phyloP scores from a whole-genome alignment of 2,113 vertebrate genomes.

The Nothocercus julius region DNA sequence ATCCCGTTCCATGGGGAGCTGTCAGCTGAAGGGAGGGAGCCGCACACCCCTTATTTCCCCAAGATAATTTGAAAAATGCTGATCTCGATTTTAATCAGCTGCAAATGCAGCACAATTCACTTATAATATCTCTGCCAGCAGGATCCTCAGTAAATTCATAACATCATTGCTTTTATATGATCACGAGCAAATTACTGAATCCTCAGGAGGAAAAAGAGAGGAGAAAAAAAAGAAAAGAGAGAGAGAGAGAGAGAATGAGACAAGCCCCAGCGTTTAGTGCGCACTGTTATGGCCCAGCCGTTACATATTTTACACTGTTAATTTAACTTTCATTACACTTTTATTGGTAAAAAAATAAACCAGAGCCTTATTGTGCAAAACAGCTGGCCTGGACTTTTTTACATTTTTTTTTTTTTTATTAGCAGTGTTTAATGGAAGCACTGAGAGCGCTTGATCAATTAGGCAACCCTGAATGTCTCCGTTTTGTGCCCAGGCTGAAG shows the following conservation, averaged over 20 bases:
- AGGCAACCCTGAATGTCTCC: background rate
- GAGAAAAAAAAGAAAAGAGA: background rate
- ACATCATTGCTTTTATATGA: conserved; percentile 58
- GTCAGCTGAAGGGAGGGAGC: conserved; percentile 36
- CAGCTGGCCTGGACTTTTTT: conserved; percentile 29
- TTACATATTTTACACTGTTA: conserved; percentile 52
- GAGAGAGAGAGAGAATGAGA: background rate
- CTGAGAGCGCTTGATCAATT: background rate
- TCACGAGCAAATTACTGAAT: conserved; percentile 63
- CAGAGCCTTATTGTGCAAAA: conserved; percentile 36
- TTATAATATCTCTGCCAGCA: conserved; percentile 61
- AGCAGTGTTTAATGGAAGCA: conserved; percentile 37
- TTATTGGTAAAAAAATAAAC: conserved; percentile 58
- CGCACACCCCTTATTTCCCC: conserved; percentile 47
- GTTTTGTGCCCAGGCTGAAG: background rate
- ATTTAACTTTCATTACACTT: conserved; percentile 63
- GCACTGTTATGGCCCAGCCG: background rate
- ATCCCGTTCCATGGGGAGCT: conserved; percentile 48
- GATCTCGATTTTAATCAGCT: conserved; percentile 69
- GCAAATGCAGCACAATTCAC: conserved; percentile 75
- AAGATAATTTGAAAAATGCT: conserved; percentile 73
- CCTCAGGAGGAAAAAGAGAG: conserved; percentile 60
- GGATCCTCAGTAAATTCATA: conserved; percentile 68
- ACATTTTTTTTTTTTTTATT: background rate
- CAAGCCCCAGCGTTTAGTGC: background rate